Conservation (phyloP, 2,888 invertebrate species). For the Sialis lutaria region DNA sequence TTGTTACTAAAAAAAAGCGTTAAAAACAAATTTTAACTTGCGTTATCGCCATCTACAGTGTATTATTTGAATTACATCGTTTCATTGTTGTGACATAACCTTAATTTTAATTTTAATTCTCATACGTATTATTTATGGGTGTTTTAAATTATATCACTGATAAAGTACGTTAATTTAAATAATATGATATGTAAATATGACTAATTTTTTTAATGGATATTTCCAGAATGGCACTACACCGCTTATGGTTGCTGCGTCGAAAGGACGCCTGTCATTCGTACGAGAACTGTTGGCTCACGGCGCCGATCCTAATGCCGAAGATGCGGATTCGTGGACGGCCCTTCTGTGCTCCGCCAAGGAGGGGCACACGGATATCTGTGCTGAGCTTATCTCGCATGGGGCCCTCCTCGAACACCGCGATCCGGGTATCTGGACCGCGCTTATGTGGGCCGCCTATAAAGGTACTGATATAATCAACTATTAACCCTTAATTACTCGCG, state of each 20-base stretch:
- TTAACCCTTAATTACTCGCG: too few relatives aligned
- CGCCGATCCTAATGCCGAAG: conserved; percentile 82
- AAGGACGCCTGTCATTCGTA: conserved; percentile 69
- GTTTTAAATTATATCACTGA: too few relatives aligned
- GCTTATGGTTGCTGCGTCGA: conserved; percentile 79
- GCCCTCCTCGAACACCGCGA: conserved; percentile 76
- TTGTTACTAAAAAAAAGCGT: too few relatives aligned
- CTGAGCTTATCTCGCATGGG: conserved; percentile 68
- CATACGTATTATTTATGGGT: too few relatives aligned
- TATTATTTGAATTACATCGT: too few relatives aligned
- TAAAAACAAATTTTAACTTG: too few relatives aligned
- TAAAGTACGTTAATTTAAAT: too few relatives aligned
- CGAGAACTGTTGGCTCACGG: conserved; percentile 73
- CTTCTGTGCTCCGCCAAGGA: conserved; percentile 80
- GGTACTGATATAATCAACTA: conserved; percentile 30
- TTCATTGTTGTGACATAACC: too few relatives aligned
- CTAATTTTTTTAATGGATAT: conserved; percentile 3
- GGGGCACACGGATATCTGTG: conserved; percentile 66
- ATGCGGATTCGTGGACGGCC: conserved; percentile 87
- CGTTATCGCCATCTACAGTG: too few relatives aligned
- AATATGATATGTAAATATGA: neutral
- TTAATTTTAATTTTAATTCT: too few relatives aligned
- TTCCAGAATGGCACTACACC: conserved; percentile 81
- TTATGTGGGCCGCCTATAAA: conserved; percentile 97
- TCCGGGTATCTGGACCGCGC: conserved; percentile 89